Base-by-base conservation (phyloP, 2,797 vertebrate species). In the Sebastolobus altivelis region DNA sequence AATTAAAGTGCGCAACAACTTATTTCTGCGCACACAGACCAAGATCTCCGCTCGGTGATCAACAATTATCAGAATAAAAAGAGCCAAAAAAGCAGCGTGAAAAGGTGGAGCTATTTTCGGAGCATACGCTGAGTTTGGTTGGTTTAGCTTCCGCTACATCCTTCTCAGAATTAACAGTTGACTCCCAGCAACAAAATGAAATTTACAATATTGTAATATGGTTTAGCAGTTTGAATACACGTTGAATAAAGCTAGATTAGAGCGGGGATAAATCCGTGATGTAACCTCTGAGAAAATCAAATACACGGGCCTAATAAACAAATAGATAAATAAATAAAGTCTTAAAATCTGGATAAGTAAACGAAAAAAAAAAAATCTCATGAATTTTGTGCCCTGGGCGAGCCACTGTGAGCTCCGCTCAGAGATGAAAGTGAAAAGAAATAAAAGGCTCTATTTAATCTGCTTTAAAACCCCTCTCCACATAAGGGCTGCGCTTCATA, bases 371-470 rank as follows among this genome's bases (percentile, higher is more conserved):
- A 80, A 95, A 95, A 96, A 95, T 93, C 96, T 96, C 95, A 94
- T 96, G 95, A 97, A 97, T 97, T 95, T 92, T 95, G 94, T 94
- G 97, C 97, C 97, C 96, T 95, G 96, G 97, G 97, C 97, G 93
- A 97, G 95, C 94, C 93, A 96, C 94, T 96, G 97, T 95, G 93
- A 97, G 97, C 97, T 91, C 85, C 95, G 96, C 97, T 97, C 96
- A 97, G 96, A 99, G 97, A 99, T 99, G 98, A 99, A 99, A 99
- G 98, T 98, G 96, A 96, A 97, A 96, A 96, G 96, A 97, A 99
- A 99, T 98, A 98, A 99, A 96, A 97, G 96, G 96, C 97, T 97
- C 96, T 95, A 96, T 98, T 99, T 99, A 99, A 99, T 99, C 98
- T 97, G 97, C 96, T 96, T 97, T 98, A 97, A 98, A 97, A 96